phyloP scores from a whole-genome alignment of 2,888 invertebrate genomes.

The Heliconius erato region DNA sequence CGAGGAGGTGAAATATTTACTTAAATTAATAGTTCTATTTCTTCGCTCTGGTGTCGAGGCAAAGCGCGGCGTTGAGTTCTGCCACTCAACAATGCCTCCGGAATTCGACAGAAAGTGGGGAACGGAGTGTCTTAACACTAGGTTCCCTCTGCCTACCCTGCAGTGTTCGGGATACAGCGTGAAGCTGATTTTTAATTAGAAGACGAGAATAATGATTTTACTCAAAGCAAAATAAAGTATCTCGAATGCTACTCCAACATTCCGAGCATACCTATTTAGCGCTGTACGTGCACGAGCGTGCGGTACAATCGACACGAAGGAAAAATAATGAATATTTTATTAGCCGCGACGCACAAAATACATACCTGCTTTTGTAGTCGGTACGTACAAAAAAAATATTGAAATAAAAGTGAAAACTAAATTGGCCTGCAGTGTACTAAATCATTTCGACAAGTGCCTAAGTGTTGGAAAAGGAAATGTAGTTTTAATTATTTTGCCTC shows the following conservation, averaged over 20 bases:
- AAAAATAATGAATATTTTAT: conserved; percentile 48
- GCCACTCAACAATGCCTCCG: too few species aligned
- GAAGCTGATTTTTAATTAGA: not conserved
- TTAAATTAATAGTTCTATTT: too few species aligned
- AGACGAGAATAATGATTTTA: too few species aligned
- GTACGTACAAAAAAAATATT: not conserved
- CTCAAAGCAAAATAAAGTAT: not conserved
- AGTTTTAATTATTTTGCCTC: too few species aligned
- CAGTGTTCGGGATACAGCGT: too few species aligned
- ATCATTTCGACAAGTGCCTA: not conserved
- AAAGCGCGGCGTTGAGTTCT: too few species aligned
- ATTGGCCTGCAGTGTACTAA: not conserved
- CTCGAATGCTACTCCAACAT: conserved; percentile 38
- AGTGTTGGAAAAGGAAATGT: not conserved
- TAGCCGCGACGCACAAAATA: conserved; percentile 29
- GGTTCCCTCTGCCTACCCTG: too few species aligned
- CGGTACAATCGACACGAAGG: conserved; percentile 45
- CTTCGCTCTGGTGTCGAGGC: too few species aligned
- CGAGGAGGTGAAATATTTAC: too few species aligned
- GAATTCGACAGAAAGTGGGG: too few species aligned
- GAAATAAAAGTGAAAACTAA: conserved; percentile 33
- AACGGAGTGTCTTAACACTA: too few species aligned
- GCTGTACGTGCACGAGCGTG: conserved; percentile 48
- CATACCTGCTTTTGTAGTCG: conserved; percentile 24
- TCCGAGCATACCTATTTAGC: conserved; percentile 45